Conservation (phyloP, 2,888 invertebrate genomes). For the Sphaerophoria rueppellii region DNA sequence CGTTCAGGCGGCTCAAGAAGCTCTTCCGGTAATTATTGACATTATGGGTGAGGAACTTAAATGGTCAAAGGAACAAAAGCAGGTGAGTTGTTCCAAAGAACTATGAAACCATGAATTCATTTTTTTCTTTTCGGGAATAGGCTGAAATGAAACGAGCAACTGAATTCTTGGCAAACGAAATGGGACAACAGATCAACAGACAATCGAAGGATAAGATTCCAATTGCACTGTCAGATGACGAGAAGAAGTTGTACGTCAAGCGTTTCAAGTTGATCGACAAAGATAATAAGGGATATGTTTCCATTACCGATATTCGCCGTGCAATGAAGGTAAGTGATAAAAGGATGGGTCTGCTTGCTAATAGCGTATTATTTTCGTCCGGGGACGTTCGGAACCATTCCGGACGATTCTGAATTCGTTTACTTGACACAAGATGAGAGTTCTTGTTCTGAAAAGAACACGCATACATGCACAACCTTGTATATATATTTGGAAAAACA, state of each 20-base stretch:
- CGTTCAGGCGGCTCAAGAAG: conserved; percentile 98
- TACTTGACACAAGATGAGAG: too few species aligned
- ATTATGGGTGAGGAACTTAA: conserved; percentile 98
- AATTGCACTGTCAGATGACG: conserved; percentile 95
- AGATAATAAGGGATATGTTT: conserved; percentile 98
- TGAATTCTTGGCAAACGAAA: conserved; percentile 95
- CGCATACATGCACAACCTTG: too few species aligned
- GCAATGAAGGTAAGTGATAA: conserved; percentile 91
- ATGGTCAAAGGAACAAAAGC: conserved; percentile 91
- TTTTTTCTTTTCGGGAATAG: conserved; percentile 82
- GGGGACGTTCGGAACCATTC: too few species aligned
- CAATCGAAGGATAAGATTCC: conserved; percentile 93
- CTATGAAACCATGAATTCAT: too few species aligned
- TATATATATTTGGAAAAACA: too few species aligned
- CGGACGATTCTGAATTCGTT: too few species aligned
- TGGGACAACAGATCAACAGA: conserved; percentile 97
- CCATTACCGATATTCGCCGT: conserved; percentile 97
- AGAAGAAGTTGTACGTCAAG: conserved; percentile 96
- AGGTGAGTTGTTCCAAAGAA: conserved; percentile 81
- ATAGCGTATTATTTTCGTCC: too few species aligned
- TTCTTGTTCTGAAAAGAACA: too few species aligned
- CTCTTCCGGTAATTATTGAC: conserved; percentile 93
- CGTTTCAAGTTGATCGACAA: conserved; percentile 97
- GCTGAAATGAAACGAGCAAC: conserved; percentile 91
- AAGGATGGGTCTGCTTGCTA: too few species aligned